Conservation (phyloP, 2,797 vertebrate genomes). For the Corythornis leucogaster region DNA sequence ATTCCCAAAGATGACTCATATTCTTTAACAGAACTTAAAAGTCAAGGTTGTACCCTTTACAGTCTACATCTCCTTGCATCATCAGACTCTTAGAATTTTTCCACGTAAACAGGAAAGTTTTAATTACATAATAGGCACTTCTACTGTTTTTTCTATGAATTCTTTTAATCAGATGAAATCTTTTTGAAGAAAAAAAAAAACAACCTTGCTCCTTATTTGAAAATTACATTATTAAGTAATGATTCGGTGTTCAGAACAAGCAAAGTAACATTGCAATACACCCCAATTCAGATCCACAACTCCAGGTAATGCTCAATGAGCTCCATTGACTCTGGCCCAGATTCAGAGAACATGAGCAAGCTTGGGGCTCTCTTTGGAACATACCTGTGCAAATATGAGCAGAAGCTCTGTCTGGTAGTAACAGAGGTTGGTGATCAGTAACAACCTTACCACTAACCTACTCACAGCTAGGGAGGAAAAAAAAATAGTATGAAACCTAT, state of each 20-base stretch:
- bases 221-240: neutral
- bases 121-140: conserved; percentile 35
- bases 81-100: conserved; percentile 13
- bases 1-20: conserved; percentile 56
- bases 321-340: neutral
- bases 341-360: neutral
- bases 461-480: neutral
- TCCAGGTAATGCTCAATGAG: neutral
- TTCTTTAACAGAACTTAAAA: conserved; percentile 7
- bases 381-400: neutral
- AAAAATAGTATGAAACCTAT: accelerated
- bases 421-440: neutral
- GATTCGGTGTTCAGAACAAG: neutral
- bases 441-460: accelerated
- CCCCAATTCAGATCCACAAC: neutral
- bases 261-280: neutral
- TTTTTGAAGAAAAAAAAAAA: no score
- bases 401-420: neutral
- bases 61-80: neutral
- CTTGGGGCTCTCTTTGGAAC: accelerated
- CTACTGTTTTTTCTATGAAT: conserved; percentile 3
- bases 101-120: conserved; percentile 48
- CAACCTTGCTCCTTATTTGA: neutral
- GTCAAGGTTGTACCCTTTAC: conserved; percentile 22
- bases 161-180: neutral